Evolutionary conservation across 1,140 invertebrate species (phyloP).

Genomic region (Zaprionus inermis): DNA sequence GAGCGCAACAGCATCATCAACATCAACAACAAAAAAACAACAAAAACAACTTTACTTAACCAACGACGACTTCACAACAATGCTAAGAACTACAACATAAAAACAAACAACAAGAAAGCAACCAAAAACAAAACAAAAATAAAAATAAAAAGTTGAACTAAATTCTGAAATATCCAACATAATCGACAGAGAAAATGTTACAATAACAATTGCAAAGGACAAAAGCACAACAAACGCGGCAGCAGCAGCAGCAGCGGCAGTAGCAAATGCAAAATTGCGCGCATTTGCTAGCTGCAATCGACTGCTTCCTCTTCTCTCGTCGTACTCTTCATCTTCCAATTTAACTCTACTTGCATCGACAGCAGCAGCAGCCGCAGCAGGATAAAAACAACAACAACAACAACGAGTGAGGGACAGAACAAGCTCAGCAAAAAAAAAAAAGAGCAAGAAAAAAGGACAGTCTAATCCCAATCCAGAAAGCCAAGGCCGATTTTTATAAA

Average conservation of each 20-base stretch:
- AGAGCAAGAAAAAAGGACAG: not conserved
- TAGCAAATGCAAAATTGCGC: slow-evolving; percentile 46
- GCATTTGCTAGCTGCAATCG: slow-evolving; percentile 37
- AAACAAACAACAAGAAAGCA: slow-evolving; percentile 19
- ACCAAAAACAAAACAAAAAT: slow-evolving; percentile 9
- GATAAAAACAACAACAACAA: not conserved
- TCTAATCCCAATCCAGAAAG: slow-evolving; percentile 34
- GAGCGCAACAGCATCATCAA: slow-evolving; percentile 18
- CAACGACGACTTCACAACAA: slow-evolving; percentile 7
- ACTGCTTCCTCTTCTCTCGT: slow-evolving; percentile 30
- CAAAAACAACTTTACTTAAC: slow-evolving; percentile 24
- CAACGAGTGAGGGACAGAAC: not conserved
- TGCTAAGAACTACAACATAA: slow-evolving; percentile 37
- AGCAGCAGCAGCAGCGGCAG: slow-evolving; percentile 18
- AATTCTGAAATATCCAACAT: slow-evolving; percentile 18
- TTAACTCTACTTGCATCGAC: slow-evolving; percentile 20
- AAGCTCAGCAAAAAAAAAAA: slow-evolving; percentile 4
- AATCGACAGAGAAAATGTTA: slow-evolving; percentile 33
- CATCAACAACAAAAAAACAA: slow-evolving; percentile 24
- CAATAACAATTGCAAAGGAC: slow-evolving; percentile 27
- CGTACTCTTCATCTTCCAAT: slow-evolving; percentile 16
- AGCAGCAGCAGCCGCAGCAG: slow-evolving; percentile 34
- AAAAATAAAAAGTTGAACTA: slow-evolving; percentile 9
- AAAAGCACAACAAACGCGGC: slow-evolving; percentile 13
- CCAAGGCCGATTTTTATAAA: slow-evolving; percentile 62